Conservation (phyloP, 2,888 invertebrate genomes). For the Apotomis turbidana region DNA sequence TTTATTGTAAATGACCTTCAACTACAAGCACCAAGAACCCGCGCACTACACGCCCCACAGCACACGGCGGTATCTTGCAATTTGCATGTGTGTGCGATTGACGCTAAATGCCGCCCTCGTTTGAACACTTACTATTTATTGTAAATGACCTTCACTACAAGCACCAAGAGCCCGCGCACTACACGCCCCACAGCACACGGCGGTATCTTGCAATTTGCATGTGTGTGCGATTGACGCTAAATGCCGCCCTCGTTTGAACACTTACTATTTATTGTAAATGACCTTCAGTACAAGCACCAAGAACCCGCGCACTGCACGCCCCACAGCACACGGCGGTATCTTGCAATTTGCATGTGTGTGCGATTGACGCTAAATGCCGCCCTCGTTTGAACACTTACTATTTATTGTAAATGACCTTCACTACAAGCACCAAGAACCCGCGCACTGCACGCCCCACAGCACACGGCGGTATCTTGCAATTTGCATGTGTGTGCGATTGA, state of each 20-base stretch:
- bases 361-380: slow-evolving; percentile 47
- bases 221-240: slow-evolving; percentile 51
- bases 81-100: slow-evolving; percentile 68
- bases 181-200: slow-evolving; percentile 76
- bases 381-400: slow-evolving; percentile 69
- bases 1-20: slow-evolving; percentile 65
- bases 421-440: slow-evolving; percentile 57
- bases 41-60: slow-evolving; percentile 63
- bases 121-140: slow-evolving; percentile 80
- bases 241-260: slow-evolving; percentile 60
- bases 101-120: slow-evolving; percentile 46
- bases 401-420: slow-evolving; percentile 64
- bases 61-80: slow-evolving; percentile 78
- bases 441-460: slow-evolving; percentile 65
- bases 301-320: slow-evolving; percentile 50
- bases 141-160: slow-evolving; percentile 45
- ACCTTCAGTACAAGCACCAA: slow-evolving; percentile 57
- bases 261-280: slow-evolving; percentile 73
- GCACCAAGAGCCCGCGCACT: slow-evolving; percentile 57
- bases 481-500: slow-evolving; percentile 66
- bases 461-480: slow-evolving; percentile 79
- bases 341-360: slow-evolving; percentile 76
- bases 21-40: slow-evolving; percentile 57
- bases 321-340: slow-evolving; percentile 79
- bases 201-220: slow-evolving; percentile 80